Conservation (phyloP, 1,140 invertebrate species). For the Orius insidiosus region DNA sequence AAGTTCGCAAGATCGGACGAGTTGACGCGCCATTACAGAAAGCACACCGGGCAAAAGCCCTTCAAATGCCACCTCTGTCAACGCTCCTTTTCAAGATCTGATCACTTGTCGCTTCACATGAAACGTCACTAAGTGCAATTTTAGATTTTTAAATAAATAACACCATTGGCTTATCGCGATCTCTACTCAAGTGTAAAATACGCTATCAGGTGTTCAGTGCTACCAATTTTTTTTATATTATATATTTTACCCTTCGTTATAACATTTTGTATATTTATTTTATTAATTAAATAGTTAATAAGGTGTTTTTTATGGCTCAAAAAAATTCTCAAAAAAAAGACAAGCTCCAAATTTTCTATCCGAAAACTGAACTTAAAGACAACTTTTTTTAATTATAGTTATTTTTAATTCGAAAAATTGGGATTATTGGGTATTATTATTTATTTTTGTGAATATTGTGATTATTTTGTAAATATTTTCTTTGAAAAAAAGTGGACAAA, state of each 20-base stretch:
- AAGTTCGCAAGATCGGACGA: slow-evolving; percentile 81
- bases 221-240: too few species aligned
- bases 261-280: too few species aligned
- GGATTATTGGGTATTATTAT: slow-evolving; percentile 15
- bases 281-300: too few species aligned
- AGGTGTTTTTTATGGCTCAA: too few species aligned
- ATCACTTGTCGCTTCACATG: slow-evolving; percentile 85
- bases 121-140: slow-evolving; percentile 52
- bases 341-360: too few species aligned
- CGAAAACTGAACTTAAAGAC: too few species aligned
- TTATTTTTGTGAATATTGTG: slow-evolving; percentile 16
- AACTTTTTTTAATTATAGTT: neutral
- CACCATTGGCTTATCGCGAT: neutral
- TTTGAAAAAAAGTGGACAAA: slow-evolving; percentile 2
- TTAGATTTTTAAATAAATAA: neutral
- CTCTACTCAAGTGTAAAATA: too few species aligned
- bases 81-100: slow-evolving; percentile 74
- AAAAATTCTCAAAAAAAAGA: too few species aligned
- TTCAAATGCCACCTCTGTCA: slow-evolving; percentile 77
- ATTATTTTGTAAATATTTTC: slow-evolving; percentile 12
- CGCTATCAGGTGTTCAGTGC: too few species aligned
- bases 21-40: slow-evolving; percentile 71
- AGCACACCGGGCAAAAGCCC: slow-evolving; percentile 80
- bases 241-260: too few species aligned
- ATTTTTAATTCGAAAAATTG: slow-evolving; percentile 2